These are phyloP conservation scores for Drosophila azteca DNA, from an alignment of 1,140 invertebrate genomes.

Conservation along the genomic window DNA sequence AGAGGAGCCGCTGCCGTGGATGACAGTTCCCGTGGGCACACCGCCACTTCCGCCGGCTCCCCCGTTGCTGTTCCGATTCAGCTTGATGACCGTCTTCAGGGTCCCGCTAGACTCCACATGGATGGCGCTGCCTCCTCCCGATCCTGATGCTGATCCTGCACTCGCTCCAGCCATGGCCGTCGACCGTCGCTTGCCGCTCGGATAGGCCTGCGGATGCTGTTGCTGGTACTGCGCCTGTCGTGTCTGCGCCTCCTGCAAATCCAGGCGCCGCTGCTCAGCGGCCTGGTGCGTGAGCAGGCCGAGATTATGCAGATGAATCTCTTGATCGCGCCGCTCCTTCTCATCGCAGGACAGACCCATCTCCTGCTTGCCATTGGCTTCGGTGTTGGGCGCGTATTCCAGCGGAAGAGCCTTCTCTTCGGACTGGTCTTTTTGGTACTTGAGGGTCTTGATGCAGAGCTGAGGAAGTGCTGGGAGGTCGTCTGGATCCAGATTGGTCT, in stretches of 20 bases:
- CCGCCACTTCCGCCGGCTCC: slow-evolving; percentile 43
- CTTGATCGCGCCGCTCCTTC: slow-evolving; percentile 84
- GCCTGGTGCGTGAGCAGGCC: slow-evolving; percentile 87
- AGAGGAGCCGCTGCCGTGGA: slow-evolving; percentile 49
- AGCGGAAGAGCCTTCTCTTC: slow-evolving; percentile 27
- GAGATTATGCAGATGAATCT: slow-evolving; percentile 87
- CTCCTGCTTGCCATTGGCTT: slow-evolving; percentile 33
- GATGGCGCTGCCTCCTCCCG: slow-evolving; percentile 80
- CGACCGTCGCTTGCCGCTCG: slow-evolving; percentile 65
- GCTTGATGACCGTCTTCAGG: slow-evolving; percentile 91
- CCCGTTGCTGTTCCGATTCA: slow-evolving; percentile 85
- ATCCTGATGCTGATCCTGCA: slow-evolving; percentile 23
- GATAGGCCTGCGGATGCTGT: slow-evolving; percentile 77
- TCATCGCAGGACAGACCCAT: slow-evolving; percentile 35
- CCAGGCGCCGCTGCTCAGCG: slow-evolving; percentile 84
- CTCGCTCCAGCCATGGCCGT: slow-evolving; percentile 50
- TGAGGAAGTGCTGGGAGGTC: neutral
- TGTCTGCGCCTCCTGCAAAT: slow-evolving; percentile 83
- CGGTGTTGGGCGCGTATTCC: slow-evolving; percentile 5
- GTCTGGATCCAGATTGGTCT: slow-evolving; percentile 30
- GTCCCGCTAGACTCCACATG: slow-evolving; percentile 88
- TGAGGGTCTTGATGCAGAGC: neutral
- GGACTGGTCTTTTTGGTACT: slow-evolving; percentile 6
- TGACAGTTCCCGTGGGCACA: slow-evolving; percentile 63
- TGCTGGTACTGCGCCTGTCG: slow-evolving; percentile 56